Evolutionary conservation across 2,113 vertebrate genomes (phyloP).

Genomic region (Platichthys stellatus): DNA sequence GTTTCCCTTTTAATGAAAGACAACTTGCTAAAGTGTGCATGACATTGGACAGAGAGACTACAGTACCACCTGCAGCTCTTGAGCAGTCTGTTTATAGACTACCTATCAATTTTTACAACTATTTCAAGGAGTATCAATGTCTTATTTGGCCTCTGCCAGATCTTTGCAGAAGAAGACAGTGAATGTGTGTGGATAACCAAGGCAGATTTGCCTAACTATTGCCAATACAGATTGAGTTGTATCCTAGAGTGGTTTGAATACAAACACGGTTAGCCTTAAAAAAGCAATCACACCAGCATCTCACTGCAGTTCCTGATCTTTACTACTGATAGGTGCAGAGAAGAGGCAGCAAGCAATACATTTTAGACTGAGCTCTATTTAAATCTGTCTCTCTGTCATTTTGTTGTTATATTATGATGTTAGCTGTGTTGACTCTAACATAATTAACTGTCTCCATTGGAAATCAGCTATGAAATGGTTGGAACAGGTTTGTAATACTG

Average conservation of each 20-base stretch:
- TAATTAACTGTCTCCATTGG: neutral
- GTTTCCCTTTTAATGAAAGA: neutral
- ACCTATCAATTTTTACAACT: constrained; percentile 6
- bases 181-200: neutral
- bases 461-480: neutral
- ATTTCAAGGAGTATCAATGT: neutral
- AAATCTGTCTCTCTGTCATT: constrained; percentile 1
- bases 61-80: neutral
- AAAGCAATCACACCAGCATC: constrained; percentile 10
- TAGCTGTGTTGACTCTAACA: neutral
- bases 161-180: neutral
- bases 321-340: constrained; percentile 25
- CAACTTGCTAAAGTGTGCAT: neutral
- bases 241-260: constrained; percentile 39
- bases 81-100: neutral
- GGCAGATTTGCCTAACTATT: constrained; percentile 7
- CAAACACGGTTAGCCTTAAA: constrained; percentile 28
- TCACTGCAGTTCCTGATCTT: constrained; percentile 26
- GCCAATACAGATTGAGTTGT: constrained; percentile 41
- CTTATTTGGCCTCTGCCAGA: constrained; percentile 10
- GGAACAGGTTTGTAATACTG: neutral
- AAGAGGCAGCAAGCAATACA: neutral
- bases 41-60: neutral
- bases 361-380: constrained; percentile 3
- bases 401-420: neutral